Base-by-base conservation (phyloP, 2,888 invertebrate genomes). In the Rhynchonema sp. region DNA sequence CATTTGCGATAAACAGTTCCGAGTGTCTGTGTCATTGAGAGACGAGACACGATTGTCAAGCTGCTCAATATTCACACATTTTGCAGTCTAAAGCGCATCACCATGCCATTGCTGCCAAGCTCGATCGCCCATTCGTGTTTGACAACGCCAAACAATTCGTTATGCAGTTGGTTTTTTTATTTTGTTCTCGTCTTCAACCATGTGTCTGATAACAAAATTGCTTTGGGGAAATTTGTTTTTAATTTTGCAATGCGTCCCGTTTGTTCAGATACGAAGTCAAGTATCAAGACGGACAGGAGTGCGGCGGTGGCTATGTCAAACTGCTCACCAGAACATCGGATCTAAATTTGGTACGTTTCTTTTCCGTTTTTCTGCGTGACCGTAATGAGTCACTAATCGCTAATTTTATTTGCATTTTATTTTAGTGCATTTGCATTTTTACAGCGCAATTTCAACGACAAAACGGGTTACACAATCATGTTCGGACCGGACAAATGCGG, bases 401-500 rank as follows among this genome's bases (percentile, higher is more conserved):
- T 20, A 38, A 38, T 38, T 13, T 46, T 61, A 23, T 23, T 6
- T 55, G 30, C 28, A 55, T 20, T 55, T 59, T 53, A 27, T 55
- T 63, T 62, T 56, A 59, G 46, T 38, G n/a, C 9, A 52, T 3
- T 22, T n/a, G 22, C 3, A 13, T 52, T 23, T 56, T 69, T 69
- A 59, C 71, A 79, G 73, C 83, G 81, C 65, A 80, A 82, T 70
- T 91, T 96, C 77, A 81, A 86, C 74, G 96, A 98, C 77, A 91
- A 90, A 77, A 91, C 94, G 0, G 85, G 91, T 0, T 99, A 96
- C 78, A 87, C 91, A 1, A 89, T 99, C 70, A 98, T 99, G 98
- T 99, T 98, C 78, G 98, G 98, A 0, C 96, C 96, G 13, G 98
- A 98, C 79, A 98, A 94, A 77, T 98, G 98, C 77, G 96, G 96